phyloP scores from a whole-genome alignment of 2,113 vertebrate species.

The Tyrannus savana region DNA sequence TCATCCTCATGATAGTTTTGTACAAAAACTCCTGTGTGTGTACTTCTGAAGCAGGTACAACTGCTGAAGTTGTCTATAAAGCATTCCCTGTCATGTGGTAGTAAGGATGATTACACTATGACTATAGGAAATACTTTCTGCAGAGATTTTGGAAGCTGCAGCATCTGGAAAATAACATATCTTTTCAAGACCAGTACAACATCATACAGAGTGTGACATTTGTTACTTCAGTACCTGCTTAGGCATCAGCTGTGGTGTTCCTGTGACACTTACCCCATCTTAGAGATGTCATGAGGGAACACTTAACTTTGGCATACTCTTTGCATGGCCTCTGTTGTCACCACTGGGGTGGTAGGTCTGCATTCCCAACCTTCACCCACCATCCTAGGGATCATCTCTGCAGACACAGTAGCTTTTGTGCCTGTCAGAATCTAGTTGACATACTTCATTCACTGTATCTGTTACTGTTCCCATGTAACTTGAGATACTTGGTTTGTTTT shows the following conservation, averaged over 20 bases:
- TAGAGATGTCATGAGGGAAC: background rate
- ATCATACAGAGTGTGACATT: background rate
- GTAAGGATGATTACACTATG: background rate
- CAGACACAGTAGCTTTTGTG: background rate
- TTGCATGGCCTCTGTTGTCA: background rate
- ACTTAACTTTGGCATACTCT: background rate
- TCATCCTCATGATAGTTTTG: background rate
- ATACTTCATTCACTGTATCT: background rate
- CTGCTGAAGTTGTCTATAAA: background rate
- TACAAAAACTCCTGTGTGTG: background rate
- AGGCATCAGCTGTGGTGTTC: background rate
- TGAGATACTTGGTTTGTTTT: conserved; percentile 19
- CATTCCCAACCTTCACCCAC: background rate
- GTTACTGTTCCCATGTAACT: background rate
- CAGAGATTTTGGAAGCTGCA: background rate
- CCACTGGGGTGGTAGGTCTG: background rate
- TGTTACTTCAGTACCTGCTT: background rate
- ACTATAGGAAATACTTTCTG: background rate
- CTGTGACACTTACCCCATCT: background rate
- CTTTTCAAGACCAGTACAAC: background rate
- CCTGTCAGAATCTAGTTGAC: background rate
- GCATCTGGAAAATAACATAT: background rate
- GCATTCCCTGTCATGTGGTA: background rate
- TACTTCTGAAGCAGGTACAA: background rate
- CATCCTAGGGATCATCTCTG: background rate